phyloP scores from a whole-genome alignment of 1,140 invertebrate species.

The Asbolus verrucosus region DNA sequence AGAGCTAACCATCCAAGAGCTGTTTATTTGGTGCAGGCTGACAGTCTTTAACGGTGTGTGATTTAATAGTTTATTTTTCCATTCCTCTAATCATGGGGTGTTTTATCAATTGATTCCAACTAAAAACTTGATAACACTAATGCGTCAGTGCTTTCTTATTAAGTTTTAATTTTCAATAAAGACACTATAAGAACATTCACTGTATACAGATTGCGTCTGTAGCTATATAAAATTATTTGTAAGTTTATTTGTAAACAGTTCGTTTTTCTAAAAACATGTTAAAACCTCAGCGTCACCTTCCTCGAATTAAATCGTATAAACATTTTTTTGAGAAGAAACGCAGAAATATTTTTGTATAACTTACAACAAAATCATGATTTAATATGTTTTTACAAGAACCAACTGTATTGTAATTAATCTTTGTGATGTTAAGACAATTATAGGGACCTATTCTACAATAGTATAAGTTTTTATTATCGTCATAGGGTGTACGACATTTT shows the following conservation, averaged over 20 bases:
- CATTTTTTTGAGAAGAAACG: background rate
- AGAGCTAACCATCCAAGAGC: too few relatives aligned
- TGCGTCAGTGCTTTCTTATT: constrained; percentile 35
- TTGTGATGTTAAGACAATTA: constrained; percentile 56
- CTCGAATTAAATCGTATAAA: constrained; percentile 23
- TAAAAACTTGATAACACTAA: constrained; percentile 12
- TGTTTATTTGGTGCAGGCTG: too few relatives aligned
- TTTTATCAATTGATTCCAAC: constrained; percentile 21
- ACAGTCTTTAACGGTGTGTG: too few relatives aligned
- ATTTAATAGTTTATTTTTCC: constrained; percentile 20
- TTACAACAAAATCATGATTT: constrained; percentile 7
- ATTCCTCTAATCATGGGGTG: constrained; percentile 32
- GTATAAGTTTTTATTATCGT: constrained; percentile 51
- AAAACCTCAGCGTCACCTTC: constrained; percentile 10
- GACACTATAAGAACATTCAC: constrained; percentile 37
- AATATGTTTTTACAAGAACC: constrained; percentile 43
- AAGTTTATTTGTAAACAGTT: constrained; percentile 31
- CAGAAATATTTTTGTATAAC: constrained; percentile 35
- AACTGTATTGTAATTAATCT: constrained; percentile 44
- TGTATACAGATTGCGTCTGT: constrained; percentile 29
- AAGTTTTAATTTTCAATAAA: constrained; percentile 34
- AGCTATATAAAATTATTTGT: constrained; percentile 37
- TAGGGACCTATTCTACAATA: constrained; percentile 55
- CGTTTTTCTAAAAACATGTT: constrained; percentile 41
- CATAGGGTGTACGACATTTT: constrained; percentile 29